Base-by-base conservation (phyloP, 2,797 vertebrate genomes). In the Spondyliosoma cantharus region DNA sequence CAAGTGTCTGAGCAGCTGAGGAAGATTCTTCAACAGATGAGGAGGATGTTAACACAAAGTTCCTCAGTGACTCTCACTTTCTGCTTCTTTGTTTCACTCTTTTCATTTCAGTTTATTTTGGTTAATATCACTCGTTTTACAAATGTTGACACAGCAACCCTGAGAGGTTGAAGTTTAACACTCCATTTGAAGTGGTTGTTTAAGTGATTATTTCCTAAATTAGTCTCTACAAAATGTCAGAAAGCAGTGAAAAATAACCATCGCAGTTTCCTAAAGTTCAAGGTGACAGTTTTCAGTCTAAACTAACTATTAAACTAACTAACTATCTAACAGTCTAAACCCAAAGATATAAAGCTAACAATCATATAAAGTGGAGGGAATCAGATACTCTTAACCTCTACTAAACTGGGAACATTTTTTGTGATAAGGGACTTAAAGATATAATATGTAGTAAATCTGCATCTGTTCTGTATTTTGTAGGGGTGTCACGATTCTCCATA, bases 1-100 rank as follows among this genome's bases (percentile, higher is more conserved):
- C 72, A 86, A 76, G 81, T 82, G 84, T 78, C 63, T 7, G 2
- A 45, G 68, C 57, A 65, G 53, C 46, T 66, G 4, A 4, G 24
- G 24, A 66, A 58, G 29, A 14, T 45, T 12, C 12, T 11, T n/a
- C 0, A 2, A 24, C 22, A 43, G 0, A 29, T 2, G 19, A 57
- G 43, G n/a, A 14, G 50, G 22, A 80, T 59, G 80, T 85, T 65
- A 14, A 42, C 20, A 25, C 15, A 61, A 61, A 66, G 54, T 74
- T 71, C 32, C 20, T 17, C 64, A 13, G 37, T 45, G n/a, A 29
- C 25, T 70, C 50, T 43, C 22, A 5, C 25, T 43, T 4, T 20
- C 9, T 20, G 24, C 14, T 1, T 54, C 5, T 54, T 50, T 37
- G 24, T 53, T 15, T 24, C 12, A 25, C 7, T 3, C 13, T 59